Percentiles rank a stretch among this genome's conserved stretches.
These are phyloP conservation scores for Mesochorus sp. DNA, from an alignment of 2,888 invertebrate species.

Conservation along the genomic window DNA sequence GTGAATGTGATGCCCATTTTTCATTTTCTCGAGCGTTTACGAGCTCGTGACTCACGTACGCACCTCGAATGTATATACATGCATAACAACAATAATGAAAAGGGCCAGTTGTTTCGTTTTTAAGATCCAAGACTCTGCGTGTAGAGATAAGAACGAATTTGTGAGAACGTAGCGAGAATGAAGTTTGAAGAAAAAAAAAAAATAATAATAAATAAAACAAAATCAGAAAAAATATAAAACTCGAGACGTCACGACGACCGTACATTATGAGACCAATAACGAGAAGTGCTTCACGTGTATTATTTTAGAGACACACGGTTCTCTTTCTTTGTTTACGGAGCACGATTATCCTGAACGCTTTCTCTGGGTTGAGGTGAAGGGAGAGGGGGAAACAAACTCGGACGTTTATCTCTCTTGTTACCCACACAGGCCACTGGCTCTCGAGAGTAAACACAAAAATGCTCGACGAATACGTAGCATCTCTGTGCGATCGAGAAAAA, in stretches of 20 bases:
- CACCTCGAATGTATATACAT: constrained; percentile 61
- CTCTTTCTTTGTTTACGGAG: constrained; percentile 27
- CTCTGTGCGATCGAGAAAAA: constrained; percentile 16
- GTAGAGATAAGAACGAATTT: constrained; percentile 42
- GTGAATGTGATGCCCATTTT: neutral
- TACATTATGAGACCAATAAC: constrained; percentile 61
- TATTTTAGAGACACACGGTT: too few relatives aligned
- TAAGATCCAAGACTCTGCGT: constrained; percentile 38
- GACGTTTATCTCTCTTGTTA: constrained; percentile 31
- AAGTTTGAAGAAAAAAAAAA: constrained; percentile 34
- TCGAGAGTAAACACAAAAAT: constrained; percentile 10
- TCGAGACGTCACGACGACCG: constrained; percentile 31
- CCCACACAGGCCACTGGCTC: constrained; percentile 39
- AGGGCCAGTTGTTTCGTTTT: constrained; percentile 26
- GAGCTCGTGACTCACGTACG: constrained; percentile 62
- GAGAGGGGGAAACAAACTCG: constrained; percentile 22
- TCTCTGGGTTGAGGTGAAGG: neutral
- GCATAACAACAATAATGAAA: constrained; percentile 33
- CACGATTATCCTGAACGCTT: constrained; percentile 28
- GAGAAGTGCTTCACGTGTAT: constrained; percentile 50
- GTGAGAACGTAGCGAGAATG: constrained; percentile 38
- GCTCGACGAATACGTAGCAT: constrained; percentile 1
- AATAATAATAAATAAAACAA: constrained; percentile 26
- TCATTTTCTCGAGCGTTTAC: constrained; percentile 55
- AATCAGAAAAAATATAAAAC: neutral